Conservation (phyloP, 2,797 vertebrate genomes). For the Champsocephalus gunnari region DNA sequence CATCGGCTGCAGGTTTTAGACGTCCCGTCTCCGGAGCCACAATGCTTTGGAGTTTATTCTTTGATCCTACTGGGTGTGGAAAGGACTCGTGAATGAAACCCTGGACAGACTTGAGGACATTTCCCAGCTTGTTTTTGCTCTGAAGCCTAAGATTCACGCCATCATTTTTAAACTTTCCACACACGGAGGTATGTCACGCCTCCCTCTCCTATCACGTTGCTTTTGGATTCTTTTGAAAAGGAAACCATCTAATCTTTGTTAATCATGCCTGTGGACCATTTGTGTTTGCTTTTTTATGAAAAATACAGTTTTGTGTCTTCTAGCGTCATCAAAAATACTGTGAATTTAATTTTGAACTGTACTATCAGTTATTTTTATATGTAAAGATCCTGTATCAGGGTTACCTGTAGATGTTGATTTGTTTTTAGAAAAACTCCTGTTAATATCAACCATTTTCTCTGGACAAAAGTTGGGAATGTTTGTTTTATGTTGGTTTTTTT, state of each 20-base stretch:
- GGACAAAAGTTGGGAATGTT: conserved; percentile 80
- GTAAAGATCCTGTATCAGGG: conserved; percentile 97
- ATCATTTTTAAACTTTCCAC: conserved; percentile 61
- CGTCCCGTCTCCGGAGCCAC: conserved; percentile 73
- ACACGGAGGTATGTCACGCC: conserved; percentile 31
- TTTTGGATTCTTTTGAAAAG: conserved; percentile 44
- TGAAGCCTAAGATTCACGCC: conserved; percentile 65
- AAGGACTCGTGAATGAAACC: conserved; percentile 58
- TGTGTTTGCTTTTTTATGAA: conserved; percentile 73
- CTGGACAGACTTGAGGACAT: conserved; percentile 87
- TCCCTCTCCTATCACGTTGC: conserved; percentile 17
- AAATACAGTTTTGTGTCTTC: conserved; percentile 88
- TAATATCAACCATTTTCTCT: conserved; percentile 89
- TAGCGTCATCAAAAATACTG: conserved; percentile 90
- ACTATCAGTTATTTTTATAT: conserved; percentile 93
- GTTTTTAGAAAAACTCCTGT: conserved; percentile 84
- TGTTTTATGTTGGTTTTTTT: conserved; percentile 75
- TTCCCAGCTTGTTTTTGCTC: conserved; percentile 57
- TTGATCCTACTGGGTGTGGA: conserved; percentile 44
- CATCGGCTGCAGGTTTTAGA: conserved; percentile 69
- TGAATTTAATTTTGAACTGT: conserved; percentile 99
- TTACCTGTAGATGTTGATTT: conserved; percentile 80
- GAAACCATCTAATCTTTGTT: conserved; percentile 36
- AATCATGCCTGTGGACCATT: conserved; percentile 74
- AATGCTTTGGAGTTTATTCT: conserved; percentile 28